Conservation (phyloP, 2,888 invertebrate species). For the Onthophagus sagittarius region DNA sequence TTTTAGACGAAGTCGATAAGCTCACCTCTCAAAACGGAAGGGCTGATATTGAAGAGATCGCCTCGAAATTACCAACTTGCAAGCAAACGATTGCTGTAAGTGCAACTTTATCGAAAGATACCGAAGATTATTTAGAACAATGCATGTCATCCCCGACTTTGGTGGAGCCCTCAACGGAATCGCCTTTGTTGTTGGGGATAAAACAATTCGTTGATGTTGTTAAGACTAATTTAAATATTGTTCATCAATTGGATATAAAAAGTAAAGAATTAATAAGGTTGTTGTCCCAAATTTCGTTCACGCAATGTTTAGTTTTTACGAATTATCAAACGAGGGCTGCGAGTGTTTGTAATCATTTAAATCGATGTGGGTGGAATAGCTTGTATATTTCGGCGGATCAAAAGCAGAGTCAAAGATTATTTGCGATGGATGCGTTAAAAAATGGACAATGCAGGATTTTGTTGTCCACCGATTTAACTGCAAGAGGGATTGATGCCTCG, state of each 20-base stretch:
- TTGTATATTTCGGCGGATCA: constrained; percentile 75
- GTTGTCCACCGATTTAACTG: constrained; percentile 85
- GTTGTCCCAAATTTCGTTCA: constrained; percentile 69
- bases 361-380: constrained; percentile 71
- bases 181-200: constrained; percentile 73
- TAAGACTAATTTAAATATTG: constrained; percentile 58
- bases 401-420: constrained; percentile 72
- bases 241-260: constrained; percentile 65
- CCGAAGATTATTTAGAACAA: constrained; percentile 66
- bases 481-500: constrained; percentile 91
- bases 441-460: constrained; percentile 79
- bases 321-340: constrained; percentile 83
- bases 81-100: constrained; percentile 91
- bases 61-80: constrained; percentile 63
- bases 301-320: constrained; percentile 89
- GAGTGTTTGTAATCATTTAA: constrained; percentile 69
- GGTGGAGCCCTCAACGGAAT: constrained; percentile 66
- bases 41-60: constrained; percentile 74
- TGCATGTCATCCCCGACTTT: constrained; percentile 78
- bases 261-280: constrained; percentile 63
- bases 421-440: constrained; percentile 73
- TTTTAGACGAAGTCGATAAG: constrained; percentile 98
- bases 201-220: constrained; percentile 70
- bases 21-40: constrained; percentile 77
- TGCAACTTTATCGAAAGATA: constrained; percentile 82